phyloP scores from a whole-genome alignment of 1,140 invertebrate species.

The Coelopa frigida region DNA sequence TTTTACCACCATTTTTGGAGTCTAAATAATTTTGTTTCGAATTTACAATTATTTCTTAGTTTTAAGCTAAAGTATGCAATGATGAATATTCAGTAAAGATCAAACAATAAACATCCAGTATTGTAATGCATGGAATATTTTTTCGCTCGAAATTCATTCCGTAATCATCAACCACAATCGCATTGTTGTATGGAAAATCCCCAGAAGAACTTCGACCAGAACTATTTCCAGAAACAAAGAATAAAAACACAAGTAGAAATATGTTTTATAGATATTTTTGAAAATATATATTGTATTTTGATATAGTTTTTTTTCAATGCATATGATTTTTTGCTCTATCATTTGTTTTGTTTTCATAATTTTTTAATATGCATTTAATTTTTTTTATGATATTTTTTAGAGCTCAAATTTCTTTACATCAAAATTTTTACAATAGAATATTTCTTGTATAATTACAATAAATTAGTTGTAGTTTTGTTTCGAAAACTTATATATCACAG shows the following conservation, averaged over 20 bases:
- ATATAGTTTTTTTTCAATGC: conserved; percentile 7
- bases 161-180: no score
- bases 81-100: no score
- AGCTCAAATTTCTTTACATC: conserved; percentile 2
- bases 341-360: conserved; percentile 4
- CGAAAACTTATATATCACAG: conserved; percentile 7
- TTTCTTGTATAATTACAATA: conserved; percentile 11
- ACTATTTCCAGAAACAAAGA: no score
- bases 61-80: no score
- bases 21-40: no score
- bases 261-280: conserved; percentile 10
- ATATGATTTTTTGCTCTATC: conserved; percentile 2
- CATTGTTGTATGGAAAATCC: not conserved
- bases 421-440: conserved; percentile 2
- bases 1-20: conserved; percentile 26
- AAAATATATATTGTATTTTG: conserved; percentile 13
- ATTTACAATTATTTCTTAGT: no score
- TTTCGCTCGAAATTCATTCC: no score
- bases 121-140: no score
- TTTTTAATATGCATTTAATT: conserved; percentile 6
- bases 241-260: conserved; percentile 11
- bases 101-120: no score
- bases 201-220: not conserved
- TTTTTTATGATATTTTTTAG: conserved; percentile 4
- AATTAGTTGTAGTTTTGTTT: conserved; percentile 10